Percentiles rank a stretch among this genome's conserved stretches.
phyloP scores from a whole-genome alignment of 2,888 invertebrate genomes.

The Chorisops tibialis region DNA sequence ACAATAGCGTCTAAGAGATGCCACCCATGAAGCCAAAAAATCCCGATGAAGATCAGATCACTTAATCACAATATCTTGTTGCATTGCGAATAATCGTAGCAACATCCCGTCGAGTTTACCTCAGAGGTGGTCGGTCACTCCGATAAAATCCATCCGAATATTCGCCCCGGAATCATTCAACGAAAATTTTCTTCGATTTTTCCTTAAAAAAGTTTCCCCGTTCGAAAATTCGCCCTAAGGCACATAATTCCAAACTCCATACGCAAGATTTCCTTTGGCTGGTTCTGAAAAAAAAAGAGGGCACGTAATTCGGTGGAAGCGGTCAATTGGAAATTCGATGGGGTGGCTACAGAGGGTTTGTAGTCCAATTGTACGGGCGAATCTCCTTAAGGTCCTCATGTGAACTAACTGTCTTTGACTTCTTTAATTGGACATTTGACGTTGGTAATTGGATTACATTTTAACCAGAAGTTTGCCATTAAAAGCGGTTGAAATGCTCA shows the following conservation, averaged over 20 bases:
- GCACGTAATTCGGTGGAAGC: conserved; percentile 20
- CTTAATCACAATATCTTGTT: background rate
- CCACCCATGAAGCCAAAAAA: conserved; percentile 19
- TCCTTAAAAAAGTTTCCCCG: conserved; percentile 7
- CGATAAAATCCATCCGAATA: conserved; percentile 1
- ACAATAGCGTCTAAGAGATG: conserved; percentile 15
- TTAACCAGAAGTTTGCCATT: too few species aligned
- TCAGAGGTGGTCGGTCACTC: conserved; percentile 25
- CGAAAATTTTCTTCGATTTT: conserved; percentile 14
- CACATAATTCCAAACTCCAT: background rate
- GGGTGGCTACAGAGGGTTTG: conserved; percentile 11
- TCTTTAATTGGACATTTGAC: conserved; percentile 27
- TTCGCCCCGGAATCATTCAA: conserved; percentile 4
- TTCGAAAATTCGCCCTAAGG: conserved; percentile 8
- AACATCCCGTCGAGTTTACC: conserved; percentile 6
- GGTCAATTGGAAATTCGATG: conserved; percentile 22
- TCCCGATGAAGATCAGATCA: conserved; percentile 16
- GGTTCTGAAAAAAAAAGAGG: conserved; percentile 12
- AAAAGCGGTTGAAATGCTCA: too few species aligned
- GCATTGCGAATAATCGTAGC: conserved; percentile 2
- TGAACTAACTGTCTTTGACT: conserved; percentile 24
- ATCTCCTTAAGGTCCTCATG: conserved; percentile 12
- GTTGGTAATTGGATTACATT: conserved; percentile 26
- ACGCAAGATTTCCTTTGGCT: background rate
- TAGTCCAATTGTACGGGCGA: background rate